Conservation (phyloP, 2,797 vertebrate species). For the Podarcis siculus region DNA sequence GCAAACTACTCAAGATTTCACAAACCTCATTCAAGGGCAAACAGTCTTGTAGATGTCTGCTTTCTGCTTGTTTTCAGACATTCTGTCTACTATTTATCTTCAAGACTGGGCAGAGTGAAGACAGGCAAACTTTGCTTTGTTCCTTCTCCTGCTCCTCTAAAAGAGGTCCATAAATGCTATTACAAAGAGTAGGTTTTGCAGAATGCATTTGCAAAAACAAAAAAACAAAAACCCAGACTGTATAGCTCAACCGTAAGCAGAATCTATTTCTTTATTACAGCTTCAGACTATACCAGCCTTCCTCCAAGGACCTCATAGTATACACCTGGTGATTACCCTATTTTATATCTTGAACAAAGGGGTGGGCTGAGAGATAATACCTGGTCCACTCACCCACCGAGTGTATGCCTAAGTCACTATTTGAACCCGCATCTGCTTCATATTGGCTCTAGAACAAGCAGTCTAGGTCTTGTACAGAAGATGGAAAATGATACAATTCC, state of each 20-base stretch:
- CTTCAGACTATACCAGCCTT: background rate
- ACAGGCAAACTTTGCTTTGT: conserved; percentile 35
- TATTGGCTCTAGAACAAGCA: background rate
- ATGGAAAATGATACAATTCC: background rate
- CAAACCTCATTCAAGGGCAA: conserved; percentile 35
- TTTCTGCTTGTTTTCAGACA: conserved; percentile 32
- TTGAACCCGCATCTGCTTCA: background rate
- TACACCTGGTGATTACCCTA: background rate
- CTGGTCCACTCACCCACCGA: background rate
- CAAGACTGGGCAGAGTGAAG: conserved; percentile 13
- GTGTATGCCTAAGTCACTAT: background rate
- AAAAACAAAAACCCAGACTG: conserved; percentile 8
- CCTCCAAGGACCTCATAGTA: background rate
- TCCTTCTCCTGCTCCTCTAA: conserved; percentile 14
- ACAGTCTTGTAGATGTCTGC: background rate
- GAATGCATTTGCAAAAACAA: background rate
- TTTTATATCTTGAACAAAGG: conserved; percentile 4
- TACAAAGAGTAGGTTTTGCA: conserved; percentile 4
- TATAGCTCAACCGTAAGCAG: background rate
- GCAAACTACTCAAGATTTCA: conserved; percentile 41
- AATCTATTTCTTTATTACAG: background rate
- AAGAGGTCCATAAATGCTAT: conserved; percentile 25
- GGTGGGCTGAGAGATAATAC: background rate
- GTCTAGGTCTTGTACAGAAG: background rate
- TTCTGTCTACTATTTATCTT: conserved; percentile 16